Conservation (phyloP, 2,113 vertebrate genomes). For the Rhinichthys klamathensis region DNA sequence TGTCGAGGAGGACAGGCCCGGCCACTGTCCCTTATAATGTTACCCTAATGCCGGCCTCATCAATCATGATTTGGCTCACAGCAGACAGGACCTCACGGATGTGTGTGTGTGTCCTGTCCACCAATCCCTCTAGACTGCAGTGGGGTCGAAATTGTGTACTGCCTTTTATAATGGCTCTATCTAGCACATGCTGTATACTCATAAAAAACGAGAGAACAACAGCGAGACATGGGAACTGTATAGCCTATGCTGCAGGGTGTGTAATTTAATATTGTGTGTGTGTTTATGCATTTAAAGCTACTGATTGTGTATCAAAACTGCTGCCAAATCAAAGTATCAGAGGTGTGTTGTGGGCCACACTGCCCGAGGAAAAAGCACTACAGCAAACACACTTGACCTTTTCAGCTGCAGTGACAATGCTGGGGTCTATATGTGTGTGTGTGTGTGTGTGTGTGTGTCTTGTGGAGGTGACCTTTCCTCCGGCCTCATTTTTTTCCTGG, state of each 20-base stretch:
- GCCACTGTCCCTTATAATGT: constrained; percentile 84
- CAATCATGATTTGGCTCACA: constrained; percentile 82
- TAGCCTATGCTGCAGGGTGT: constrained; percentile 19
- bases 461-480: constrained; percentile 73
- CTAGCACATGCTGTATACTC: background rate
- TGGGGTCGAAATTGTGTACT: background rate
- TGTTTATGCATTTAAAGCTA: constrained; percentile 5
- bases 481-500: constrained; percentile 55
- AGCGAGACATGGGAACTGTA: background rate
- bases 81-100: constrained; percentile 13
- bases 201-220: background rate
- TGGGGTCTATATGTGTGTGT: constrained; percentile 48
- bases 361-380: constrained; percentile 21
- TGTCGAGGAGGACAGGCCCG: constrained; percentile 80
- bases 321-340: background rate
- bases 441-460: background rate
- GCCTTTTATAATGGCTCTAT: background rate
- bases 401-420: constrained; percentile 75
- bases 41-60: constrained; percentile 86
- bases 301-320: background rate
- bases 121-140: background rate
- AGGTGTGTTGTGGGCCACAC: constrained; percentile 14
- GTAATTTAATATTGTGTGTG: background rate
- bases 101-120: background rate
- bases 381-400: constrained; percentile 76